These are phyloP conservation scores for Nephrotoma flavescens DNA, from an alignment of 2,888 invertebrate species.

Conservation along the genomic window DNA sequence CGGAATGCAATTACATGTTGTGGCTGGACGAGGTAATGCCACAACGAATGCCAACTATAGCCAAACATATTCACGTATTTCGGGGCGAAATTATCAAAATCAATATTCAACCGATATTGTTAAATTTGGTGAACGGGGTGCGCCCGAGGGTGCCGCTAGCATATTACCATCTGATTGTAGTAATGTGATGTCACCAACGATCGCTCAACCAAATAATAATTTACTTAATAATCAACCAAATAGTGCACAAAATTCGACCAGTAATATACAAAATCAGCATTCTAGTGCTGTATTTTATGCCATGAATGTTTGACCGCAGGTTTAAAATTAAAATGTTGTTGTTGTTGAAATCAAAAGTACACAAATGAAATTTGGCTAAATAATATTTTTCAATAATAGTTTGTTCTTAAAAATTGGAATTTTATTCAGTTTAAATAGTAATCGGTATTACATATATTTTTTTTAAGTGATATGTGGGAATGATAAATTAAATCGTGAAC, in stretches of 20 bases:
- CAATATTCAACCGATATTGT: constrained; percentile 18
- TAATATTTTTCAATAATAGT: neutral
- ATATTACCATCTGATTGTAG: constrained; percentile 29
- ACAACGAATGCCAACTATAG: constrained; percentile 19
- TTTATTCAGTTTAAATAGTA: neutral
- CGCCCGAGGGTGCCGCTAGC: constrained; percentile 60
- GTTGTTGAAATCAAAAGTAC: neutral
- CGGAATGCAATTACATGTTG: constrained; percentile 34
- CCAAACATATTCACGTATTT: constrained; percentile 16
- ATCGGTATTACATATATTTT: neutral
- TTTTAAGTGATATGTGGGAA: neutral
- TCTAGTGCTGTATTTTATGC: constrained; percentile 57
- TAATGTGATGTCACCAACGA: constrained; percentile 32
- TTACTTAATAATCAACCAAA: constrained; percentile 25
- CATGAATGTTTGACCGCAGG: constrained; percentile 71
- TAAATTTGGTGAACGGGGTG: constrained; percentile 43
- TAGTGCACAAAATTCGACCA: constrained; percentile 19
- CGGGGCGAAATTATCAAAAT: constrained; percentile 15
- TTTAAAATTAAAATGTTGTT: constrained; percentile 24
- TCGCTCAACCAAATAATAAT: constrained; percentile 27
- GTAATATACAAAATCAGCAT: constrained; percentile 16
- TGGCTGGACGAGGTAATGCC: constrained; percentile 26
- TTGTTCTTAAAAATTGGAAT: neutral
- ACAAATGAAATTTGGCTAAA: neutral
- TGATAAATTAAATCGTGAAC: neutral